Evolutionary conservation across 1,140 invertebrate genomes (phyloP).

Genomic region (Drosophila orosa): DNA sequence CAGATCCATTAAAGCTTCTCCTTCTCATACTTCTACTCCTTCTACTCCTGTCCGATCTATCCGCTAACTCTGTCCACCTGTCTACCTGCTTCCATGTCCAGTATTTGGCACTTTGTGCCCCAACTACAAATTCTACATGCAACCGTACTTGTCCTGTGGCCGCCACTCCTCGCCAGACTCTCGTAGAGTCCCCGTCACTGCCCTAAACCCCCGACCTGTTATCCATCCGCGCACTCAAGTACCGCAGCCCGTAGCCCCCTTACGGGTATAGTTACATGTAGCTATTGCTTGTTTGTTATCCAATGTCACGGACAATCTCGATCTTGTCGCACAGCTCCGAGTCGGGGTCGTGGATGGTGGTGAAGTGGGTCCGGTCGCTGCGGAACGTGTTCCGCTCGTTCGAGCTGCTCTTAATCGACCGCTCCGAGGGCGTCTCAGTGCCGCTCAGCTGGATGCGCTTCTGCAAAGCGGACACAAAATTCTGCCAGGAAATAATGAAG

Average conservation of each 20-base stretch:
- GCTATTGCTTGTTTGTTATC: slow-evolving; percentile 84
- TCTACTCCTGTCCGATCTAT: background rate
- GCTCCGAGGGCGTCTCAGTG: slow-evolving; percentile 80
- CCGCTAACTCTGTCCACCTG: background rate
- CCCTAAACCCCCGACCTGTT: slow-evolving; percentile 47
- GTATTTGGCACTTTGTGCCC: slow-evolving; percentile 43
- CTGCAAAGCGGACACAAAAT: slow-evolving; percentile 92
- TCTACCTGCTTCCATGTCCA: background rate
- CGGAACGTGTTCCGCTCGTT: slow-evolving; percentile 90
- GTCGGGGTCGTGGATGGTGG: slow-evolving; percentile 85
- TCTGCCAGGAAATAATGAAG: slow-evolving; percentile 85
- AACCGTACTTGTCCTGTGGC: slow-evolving; percentile 43
- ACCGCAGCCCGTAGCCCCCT: slow-evolving; percentile 46
- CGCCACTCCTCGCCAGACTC: background rate
- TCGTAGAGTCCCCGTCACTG: slow-evolving; percentile 1
- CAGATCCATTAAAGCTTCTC: slow-evolving; percentile 17
- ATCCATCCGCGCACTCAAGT: slow-evolving; percentile 9
- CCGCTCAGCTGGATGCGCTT: slow-evolving; percentile 86
- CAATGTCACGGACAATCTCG: slow-evolving; percentile 83
- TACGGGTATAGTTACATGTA: slow-evolving; percentile 83
- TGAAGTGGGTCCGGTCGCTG: slow-evolving; percentile 89
- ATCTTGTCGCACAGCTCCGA: slow-evolving; percentile 83
- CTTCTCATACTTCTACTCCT: background rate
- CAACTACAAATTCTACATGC: slow-evolving; percentile 49
- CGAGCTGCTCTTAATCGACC: slow-evolving; percentile 85